A percentile compares a stretch with the other conserved stretches of the same genome.
phyloP scores from a whole-genome alignment of 1,140 invertebrate species.

The Leptinotarsa defecta region DNA sequence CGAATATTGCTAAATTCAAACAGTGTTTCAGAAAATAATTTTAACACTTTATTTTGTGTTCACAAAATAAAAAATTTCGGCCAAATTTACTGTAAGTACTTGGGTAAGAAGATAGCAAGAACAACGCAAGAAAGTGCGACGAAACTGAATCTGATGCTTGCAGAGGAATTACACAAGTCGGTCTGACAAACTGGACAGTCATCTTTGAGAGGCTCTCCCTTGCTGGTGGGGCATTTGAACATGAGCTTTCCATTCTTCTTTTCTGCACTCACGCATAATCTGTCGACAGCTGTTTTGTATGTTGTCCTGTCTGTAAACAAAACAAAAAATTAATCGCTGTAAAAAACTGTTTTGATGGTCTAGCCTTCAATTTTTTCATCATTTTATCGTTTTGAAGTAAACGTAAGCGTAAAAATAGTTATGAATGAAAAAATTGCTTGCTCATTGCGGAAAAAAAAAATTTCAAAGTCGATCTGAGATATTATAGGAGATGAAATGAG shows the following conservation, averaged over 20 bases:
- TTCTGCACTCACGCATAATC: neutral
- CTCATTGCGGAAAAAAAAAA: too few relatives aligned
- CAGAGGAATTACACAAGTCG: constrained; percentile 62
- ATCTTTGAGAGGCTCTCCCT: constrained; percentile 7
- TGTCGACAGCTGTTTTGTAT: constrained; percentile 12
- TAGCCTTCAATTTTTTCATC: too few relatives aligned
- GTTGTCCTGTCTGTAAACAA: constrained; percentile 22
- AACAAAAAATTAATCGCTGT: neutral
- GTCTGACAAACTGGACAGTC: constrained; percentile 56
- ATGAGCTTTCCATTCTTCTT: constrained; percentile 14
- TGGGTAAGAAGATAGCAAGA: constrained; percentile 48
- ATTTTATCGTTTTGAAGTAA: too few relatives aligned
- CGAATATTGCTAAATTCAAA: too few relatives aligned
- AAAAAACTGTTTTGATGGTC: too few relatives aligned
- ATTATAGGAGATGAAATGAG: too few relatives aligned
- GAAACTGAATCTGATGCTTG: constrained; percentile 55
- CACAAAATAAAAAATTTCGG: too few relatives aligned
- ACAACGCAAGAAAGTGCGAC: constrained; percentile 54
- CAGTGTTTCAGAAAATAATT: too few relatives aligned
- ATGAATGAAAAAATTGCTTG: too few relatives aligned
- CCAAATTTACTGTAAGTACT: constrained; percentile 26
- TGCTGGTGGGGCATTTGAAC: constrained; percentile 12
- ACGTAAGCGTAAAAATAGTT: too few relatives aligned
- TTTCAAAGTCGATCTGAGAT: too few relatives aligned
- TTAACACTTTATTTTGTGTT: too few relatives aligned